Percentiles rank a stretch among this genome's conserved stretches.
phyloP scores from a whole-genome alignment of 2,113 vertebrate species.

The Egretta garzetta region DNA sequence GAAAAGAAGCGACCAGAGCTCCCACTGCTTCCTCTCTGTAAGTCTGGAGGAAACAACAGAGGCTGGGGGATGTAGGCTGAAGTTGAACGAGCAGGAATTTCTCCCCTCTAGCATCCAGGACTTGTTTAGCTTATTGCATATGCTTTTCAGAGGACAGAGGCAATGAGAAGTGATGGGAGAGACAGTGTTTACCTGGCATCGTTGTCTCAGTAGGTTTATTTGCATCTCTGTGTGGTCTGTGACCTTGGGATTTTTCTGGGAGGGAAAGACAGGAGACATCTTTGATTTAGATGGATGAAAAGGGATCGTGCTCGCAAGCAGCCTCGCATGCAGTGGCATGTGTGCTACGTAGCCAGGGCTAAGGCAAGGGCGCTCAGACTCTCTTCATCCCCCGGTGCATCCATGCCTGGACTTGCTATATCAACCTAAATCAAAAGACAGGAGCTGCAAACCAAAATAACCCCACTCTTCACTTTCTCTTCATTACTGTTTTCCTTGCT shows the following conservation, averaged over 20 bases:
- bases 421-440: neutral
- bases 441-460: neutral
- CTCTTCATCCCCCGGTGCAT: accelerated
- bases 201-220: neutral
- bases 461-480: neutral
- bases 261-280: neutral
- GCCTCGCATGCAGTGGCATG: neutral
- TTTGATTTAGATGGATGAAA: neutral
- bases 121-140: neutral
- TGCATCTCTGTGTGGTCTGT: neutral
- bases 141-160: neutral
- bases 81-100: neutral
- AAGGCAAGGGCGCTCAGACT: neutral
- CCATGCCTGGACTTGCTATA: neutral
- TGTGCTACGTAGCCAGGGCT: neutral
- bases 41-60: neutral
- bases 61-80: neutral
- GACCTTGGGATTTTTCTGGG: neutral
- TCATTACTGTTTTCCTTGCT: neutral
- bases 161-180: neutral
- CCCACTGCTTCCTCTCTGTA: neutral
- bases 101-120: neutral
- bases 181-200: neutral
- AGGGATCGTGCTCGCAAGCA: neutral
- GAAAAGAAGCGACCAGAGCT: accelerated